A percentile compares a stretch with the other conserved stretches of the same genome.
phyloP scores from a whole-genome alignment of 2,797 vertebrate genomes.

The Gymnodraco acuticeps region DNA sequence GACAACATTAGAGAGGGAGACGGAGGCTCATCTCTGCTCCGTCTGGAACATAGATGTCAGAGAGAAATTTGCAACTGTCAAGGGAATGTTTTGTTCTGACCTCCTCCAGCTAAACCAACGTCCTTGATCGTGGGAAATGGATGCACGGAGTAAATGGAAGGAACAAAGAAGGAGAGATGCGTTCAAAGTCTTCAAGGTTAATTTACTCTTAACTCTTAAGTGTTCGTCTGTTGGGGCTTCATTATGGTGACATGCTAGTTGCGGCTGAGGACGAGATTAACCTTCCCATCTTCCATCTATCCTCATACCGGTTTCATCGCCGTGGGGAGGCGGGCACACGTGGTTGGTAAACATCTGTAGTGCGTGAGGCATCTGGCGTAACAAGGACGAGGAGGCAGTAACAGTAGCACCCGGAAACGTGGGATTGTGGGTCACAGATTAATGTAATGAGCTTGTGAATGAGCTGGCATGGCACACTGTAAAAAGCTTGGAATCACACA shows the following conservation, averaged over 20 bases:
- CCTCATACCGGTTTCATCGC: slow-evolving; percentile 56
- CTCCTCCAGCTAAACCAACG: slow-evolving; percentile 80
- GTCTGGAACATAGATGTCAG: slow-evolving; percentile 71
- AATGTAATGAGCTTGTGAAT: slow-evolving; percentile 20
- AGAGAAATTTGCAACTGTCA: slow-evolving; percentile 74
- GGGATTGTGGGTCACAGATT: slow-evolving; percentile 52
- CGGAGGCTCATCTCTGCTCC: slow-evolving; percentile 53
- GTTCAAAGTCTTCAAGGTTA: slow-evolving; percentile 86
- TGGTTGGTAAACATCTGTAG: slow-evolving; percentile 79
- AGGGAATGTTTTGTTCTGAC: slow-evolving; percentile 78
- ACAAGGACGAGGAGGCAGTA: slow-evolving; percentile 67
- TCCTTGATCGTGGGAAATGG: slow-evolving; percentile 81
- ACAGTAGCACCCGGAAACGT: slow-evolving; percentile 16
- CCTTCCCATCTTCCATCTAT: slow-evolving; percentile 77
- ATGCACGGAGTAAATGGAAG: slow-evolving; percentile 60
- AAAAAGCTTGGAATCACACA: background rate
- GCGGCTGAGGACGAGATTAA: slow-evolving; percentile 81
- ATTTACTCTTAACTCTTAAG: slow-evolving; percentile 89
- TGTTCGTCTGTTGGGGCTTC: slow-evolving; percentile 86
- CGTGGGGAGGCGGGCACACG: slow-evolving; percentile 58
- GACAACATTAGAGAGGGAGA: slow-evolving; percentile 62
- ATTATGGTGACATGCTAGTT: slow-evolving; percentile 84
- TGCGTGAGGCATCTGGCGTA: slow-evolving; percentile 68
- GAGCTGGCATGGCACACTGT: background rate
- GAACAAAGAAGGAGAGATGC: slow-evolving; percentile 57